phyloP scores from a whole-genome alignment of 2,888 invertebrate species.

The Actias luna region DNA sequence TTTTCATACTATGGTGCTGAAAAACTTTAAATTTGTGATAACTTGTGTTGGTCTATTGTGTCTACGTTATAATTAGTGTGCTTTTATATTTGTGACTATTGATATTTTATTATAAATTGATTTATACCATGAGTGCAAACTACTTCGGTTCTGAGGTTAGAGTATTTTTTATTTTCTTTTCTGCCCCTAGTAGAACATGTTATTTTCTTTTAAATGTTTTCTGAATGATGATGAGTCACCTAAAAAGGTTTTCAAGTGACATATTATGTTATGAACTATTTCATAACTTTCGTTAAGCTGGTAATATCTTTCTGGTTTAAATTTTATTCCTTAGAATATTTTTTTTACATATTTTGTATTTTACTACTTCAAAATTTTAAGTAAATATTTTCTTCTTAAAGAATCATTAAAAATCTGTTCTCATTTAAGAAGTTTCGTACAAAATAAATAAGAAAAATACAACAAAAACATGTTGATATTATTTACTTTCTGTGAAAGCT shows the following conservation, averaged over 20 bases:
- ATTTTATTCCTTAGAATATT: too few species aligned
- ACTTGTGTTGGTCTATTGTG: slow-evolving; percentile 28
- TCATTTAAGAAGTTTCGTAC: too few species aligned
- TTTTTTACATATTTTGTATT: too few species aligned
- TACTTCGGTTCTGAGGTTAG: slow-evolving; percentile 48
- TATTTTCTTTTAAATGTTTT: neutral
- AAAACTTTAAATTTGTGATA: slow-evolving; percentile 39
- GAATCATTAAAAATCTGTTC: too few species aligned
- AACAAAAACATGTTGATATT: neutral
- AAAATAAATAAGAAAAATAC: neutral
- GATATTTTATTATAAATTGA: slow-evolving; percentile 25
- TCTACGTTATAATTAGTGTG: slow-evolving; percentile 22
- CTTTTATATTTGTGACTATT: slow-evolving; percentile 30
- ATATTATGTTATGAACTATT: neutral
- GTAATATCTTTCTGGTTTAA: too few species aligned
- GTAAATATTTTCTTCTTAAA: too few species aligned
- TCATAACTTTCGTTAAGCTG: too few species aligned
- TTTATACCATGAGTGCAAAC: slow-evolving; percentile 45
- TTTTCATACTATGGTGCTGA: slow-evolving; percentile 48
- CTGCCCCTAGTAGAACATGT: neutral
- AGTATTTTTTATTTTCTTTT: slow-evolving; percentile 20
- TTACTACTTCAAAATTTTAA: too few species aligned
- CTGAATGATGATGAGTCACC: neutral
- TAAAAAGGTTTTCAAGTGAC: neutral
- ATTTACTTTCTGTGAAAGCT: neutral